Base-by-base conservation (phyloP, 2,113 vertebrate genomes). In the Cynopterus brachyotis region DNA sequence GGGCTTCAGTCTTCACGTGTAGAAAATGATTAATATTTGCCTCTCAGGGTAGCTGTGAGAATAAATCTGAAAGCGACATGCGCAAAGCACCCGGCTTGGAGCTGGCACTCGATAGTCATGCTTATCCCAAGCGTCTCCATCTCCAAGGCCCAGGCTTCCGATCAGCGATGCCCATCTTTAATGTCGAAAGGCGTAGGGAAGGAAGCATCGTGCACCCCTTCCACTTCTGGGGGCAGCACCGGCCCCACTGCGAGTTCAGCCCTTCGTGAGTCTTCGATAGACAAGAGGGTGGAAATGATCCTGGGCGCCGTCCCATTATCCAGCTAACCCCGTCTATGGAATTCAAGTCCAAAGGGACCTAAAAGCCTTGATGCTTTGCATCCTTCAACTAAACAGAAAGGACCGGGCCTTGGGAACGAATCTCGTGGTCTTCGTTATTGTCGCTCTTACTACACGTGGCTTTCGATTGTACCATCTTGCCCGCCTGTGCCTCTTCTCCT, bases 151-250 rank as follows among this genome's bases (percentile, higher is more conserved):
- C 6, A 3, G 28, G 30, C 32, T 35, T 42, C 66, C 53, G 35
- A 40, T 0, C 0, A 5, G 30, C 20, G 0, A 5, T 10, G 8
- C 13, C 78, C 20, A 17, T 45, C 30, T 26, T 16, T 7, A 10
- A 24, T 0, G 6, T 6, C 24, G 45, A 50, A 70, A 62, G 22
- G 12, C 2, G 13, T 1, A 4, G 6, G 1, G 9, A 40, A 55
- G 17, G 53, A 30, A 0, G 0, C 7, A 10, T 32, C 1, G 1
- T 24, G 32, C 2, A 4, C 13, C 4, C 24, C 4, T 28, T 50
- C 28, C 19, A 2, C 2, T 57, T 32, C 75, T 17, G 50, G 4
- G 22, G 55, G 6, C 19, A 75, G 9, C 10, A 13, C 7, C 0
- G 5, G 32, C 5, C 28, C 37, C 55, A 0, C 0, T 17, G 57